These are phyloP conservation scores for Eristalis tenax DNA, from an alignment of 2,888 invertebrate genomes.

Conservation along the genomic window DNA sequence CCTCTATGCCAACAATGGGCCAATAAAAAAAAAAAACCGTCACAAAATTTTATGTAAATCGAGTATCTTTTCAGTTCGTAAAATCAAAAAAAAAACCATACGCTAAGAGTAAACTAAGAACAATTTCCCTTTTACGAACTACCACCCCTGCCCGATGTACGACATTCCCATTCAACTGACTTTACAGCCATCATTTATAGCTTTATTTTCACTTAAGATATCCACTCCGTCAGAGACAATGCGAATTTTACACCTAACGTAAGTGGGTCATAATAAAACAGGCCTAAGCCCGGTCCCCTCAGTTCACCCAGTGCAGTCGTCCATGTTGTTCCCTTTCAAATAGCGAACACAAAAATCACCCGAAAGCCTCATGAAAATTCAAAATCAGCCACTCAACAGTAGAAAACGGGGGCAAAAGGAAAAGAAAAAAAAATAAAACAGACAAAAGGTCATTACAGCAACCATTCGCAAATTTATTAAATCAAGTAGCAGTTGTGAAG, in stretches of 20 bases:
- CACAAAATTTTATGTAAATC: not conserved
- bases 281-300: not conserved
- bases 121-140: not conserved
- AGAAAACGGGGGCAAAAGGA: too few relatives aligned
- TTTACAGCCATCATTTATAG: conserved; percentile 1
- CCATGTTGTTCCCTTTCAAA: too few relatives aligned
- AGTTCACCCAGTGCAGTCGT: too few relatives aligned
- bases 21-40: not conserved
- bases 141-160: not conserved
- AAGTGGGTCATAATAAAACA: conserved; percentile 25
- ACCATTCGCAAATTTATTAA: conserved; percentile 32
- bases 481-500: conserved; percentile 11
- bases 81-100: not conserved
- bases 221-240: conserved; percentile 12
- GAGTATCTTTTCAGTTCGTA: not conserved
- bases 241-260: conserved; percentile 33
- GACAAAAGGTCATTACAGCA: conserved; percentile 22
- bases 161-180: not conserved
- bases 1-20: not conserved
- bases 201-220: conserved; percentile 26
- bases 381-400: too few relatives aligned
- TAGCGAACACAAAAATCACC: not conserved
- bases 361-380: conserved; percentile 15
- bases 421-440: not conserved
- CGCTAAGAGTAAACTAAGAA: not conserved